phyloP scores from a whole-genome alignment of 2,113 vertebrate genomes.

The Ranitomeya imitator region DNA sequence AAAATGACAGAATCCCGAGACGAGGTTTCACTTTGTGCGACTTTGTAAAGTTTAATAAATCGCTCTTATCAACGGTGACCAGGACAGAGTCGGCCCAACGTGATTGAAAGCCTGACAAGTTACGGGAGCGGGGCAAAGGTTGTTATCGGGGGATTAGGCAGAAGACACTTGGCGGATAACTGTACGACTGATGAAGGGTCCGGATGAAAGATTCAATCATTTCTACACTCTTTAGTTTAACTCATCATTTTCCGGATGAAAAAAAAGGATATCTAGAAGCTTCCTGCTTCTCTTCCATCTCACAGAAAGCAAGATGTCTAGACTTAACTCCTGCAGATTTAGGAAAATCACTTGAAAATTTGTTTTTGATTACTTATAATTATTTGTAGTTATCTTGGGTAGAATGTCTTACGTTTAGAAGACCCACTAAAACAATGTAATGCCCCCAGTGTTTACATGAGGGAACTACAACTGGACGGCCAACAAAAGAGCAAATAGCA shows the following conservation, averaged over 20 bases:
- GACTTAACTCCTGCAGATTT: background rate
- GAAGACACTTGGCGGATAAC: conserved; percentile 51
- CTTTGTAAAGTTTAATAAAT: conserved; percentile 58
- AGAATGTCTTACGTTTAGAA: background rate
- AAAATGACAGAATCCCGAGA: conserved; percentile 29
- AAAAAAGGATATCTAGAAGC: background rate
- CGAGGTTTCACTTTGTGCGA: conserved; percentile 50
- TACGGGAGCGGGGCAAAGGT: conserved; percentile 43
- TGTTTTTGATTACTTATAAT: no score
- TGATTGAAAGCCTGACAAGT: conserved; percentile 56
- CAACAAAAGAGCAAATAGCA: no score
- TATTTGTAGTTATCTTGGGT: background rate
- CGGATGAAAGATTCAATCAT: conserved; percentile 30
- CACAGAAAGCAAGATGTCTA: background rate
- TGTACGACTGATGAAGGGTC: conserved; percentile 31
- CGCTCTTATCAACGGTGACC: conserved; percentile 29
- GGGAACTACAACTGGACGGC: background rate
- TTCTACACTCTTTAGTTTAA: conserved; percentile 20
- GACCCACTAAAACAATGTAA: background rate
- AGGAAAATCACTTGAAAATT: background rate
- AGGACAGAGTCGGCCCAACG: background rate
- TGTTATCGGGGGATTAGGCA: conserved; percentile 39
- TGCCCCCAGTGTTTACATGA: background rate
- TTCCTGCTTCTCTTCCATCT: background rate
- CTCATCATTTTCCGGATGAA: background rate